Conservation (phyloP, 2,797 vertebrate genomes). For the Nothura maculosa region DNA sequence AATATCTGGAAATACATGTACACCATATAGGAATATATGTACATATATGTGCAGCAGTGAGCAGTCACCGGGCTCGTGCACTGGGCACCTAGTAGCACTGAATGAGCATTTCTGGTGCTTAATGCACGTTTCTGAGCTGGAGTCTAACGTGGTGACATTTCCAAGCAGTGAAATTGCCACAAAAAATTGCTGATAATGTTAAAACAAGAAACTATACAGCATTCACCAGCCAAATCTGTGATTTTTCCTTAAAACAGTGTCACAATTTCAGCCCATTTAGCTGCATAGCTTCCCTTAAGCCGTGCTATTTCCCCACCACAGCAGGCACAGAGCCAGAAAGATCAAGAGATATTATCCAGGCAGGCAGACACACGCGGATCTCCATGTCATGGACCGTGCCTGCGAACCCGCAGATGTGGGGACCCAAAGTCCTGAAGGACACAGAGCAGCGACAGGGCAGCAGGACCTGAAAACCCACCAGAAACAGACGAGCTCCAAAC, state of each 20-base stretch:
- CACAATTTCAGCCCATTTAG: conserved; percentile 4
- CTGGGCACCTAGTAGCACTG: accelerated
- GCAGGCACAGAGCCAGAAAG: background rate
- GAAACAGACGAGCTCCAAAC: background rate
- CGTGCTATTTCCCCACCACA: background rate
- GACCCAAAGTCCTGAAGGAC: background rate
- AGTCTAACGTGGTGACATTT: background rate
- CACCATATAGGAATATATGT: background rate
- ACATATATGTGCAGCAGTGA: accelerated
- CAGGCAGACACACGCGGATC: background rate
- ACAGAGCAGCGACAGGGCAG: accelerated
- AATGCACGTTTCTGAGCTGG: background rate
- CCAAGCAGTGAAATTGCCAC: background rate
- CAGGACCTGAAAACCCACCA: accelerated
- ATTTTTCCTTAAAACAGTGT: background rate
- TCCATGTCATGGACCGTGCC: background rate
- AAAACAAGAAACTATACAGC: background rate
- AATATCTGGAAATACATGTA: accelerated
- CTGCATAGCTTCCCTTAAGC: background rate
- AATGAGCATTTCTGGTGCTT: background rate
- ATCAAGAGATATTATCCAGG: background rate
- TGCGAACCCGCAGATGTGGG: background rate
- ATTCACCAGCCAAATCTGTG: background rate
- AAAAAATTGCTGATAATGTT: background rate
- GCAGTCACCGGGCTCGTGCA: background rate